A percentile compares a stretch with the other conserved stretches of the same genome.
Conservation (phyloP, 2,888 invertebrate genomes). For the Linnaemya tessellans region DNA sequence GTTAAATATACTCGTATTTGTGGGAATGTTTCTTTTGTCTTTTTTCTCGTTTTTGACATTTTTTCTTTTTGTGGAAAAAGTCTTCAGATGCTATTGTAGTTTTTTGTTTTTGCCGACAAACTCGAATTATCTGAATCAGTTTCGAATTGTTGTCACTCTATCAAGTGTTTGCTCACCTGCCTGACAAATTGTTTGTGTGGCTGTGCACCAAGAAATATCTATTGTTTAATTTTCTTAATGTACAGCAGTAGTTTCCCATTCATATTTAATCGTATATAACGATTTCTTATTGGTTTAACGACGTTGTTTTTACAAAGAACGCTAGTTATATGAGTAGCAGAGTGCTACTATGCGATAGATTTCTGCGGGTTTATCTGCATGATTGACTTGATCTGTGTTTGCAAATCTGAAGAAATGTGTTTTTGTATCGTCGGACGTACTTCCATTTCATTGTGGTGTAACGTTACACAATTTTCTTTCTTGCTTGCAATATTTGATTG, state of each 20-base stretch:
- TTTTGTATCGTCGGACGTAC: background rate
- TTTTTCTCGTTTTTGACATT: background rate
- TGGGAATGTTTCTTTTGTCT: slow-evolving; percentile 58
- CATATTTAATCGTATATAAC: background rate
- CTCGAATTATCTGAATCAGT: background rate
- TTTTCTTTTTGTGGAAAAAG: slow-evolving; percentile 8
- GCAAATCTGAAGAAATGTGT: background rate
- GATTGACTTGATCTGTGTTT: slow-evolving; percentile 38
- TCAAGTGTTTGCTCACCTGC: background rate
- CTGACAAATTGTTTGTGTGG: background rate
- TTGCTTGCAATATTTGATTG: slow-evolving; percentile 15
- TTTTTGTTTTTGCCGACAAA: background rate
- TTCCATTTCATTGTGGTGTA: slow-evolving; percentile 20
- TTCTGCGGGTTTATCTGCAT: background rate
- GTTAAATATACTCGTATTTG: slow-evolving; percentile 38
- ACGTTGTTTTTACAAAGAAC: background rate
- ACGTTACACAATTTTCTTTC: slow-evolving; percentile 53
- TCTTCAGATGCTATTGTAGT: slow-evolving; percentile 34
- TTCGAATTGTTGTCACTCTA: slow-evolving; percentile 44
- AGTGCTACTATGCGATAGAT: background rate
- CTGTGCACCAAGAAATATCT: background rate
- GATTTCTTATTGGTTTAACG: background rate
- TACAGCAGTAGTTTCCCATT: background rate
- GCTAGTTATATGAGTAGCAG: background rate
- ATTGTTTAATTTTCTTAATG: slow-evolving; percentile 52